Conservation (phyloP, 1,140 invertebrate genomes). For the Conus ventricosus region DNA sequence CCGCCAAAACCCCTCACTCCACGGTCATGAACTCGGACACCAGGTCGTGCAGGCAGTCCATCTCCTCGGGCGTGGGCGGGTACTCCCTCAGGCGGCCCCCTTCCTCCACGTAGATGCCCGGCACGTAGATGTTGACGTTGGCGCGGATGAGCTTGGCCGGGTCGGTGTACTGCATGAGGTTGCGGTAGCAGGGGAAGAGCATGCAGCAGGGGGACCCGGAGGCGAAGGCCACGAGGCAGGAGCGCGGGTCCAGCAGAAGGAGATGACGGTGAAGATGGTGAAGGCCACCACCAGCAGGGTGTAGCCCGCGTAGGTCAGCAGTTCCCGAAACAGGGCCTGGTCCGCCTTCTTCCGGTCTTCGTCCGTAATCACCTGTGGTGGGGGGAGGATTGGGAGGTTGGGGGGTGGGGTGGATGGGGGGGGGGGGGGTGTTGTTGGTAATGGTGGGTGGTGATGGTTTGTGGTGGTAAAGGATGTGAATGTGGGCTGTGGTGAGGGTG, state of each 20-base stretch:
- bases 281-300: slow-evolving; percentile 36
- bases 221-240: slow-evolving; percentile 49
- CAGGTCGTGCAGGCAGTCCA: slow-evolving; percentile 39
- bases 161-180: slow-evolving; percentile 45
- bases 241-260: slow-evolving; percentile 48
- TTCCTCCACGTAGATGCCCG: slow-evolving; percentile 47
- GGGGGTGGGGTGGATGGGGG: no score
- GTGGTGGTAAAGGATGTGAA: not conserved
- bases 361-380: slow-evolving; percentile 41
- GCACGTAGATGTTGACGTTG: slow-evolving; percentile 51
- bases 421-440: not conserved
- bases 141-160: slow-evolving; percentile 46
- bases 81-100: slow-evolving; percentile 48
- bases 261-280: slow-evolving; percentile 40
- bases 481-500: no score
- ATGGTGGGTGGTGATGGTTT: no score
- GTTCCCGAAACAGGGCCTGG: slow-evolving; percentile 27
- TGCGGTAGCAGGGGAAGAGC: slow-evolving; percentile 47
- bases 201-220: slow-evolving; percentile 52
- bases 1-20: not conserved
- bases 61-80: slow-evolving; percentile 50
- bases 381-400: not conserved
- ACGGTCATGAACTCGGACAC: slow-evolving; percentile 33
- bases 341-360: slow-evolving; percentile 42
- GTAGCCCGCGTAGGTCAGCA: slow-evolving; percentile 40